Base-by-base conservation (phyloP, 2,797 vertebrate species). In the Schizopygopsis pylzovi region DNA sequence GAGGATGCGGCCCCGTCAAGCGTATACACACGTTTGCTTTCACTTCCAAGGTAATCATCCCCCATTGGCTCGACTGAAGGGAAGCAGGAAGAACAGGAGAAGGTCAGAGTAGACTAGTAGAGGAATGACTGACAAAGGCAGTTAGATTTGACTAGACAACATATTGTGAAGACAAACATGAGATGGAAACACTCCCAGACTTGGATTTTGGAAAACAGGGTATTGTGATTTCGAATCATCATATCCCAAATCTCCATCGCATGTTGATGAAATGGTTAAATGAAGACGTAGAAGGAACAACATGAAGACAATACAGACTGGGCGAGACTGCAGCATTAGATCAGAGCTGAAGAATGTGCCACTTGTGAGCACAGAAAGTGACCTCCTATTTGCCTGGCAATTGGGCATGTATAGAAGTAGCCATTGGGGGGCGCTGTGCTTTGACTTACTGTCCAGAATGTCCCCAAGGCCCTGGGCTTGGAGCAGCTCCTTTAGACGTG, bases 11-110 rank as follows among this genome's bases (percentile, higher is more conserved):
- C 81, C 90, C 92, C 10, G 90, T 85, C 93, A 93, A 93, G 93
- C 91, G 92, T 94, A 98, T 98, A 99, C 97, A 99, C 97, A 99
- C 98, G 99, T 99, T 99, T 99, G 96, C 95, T 95, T 98, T 96
- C 98, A 97, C 95, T 98, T 97, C 97, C 98, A 95, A 96, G 96
- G 95, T 94, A 98, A 97, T 97, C 97, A 97, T 99, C 97, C 88
- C 96, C 97, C 96, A 98, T 94, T 93, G 97, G 96, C 94, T 98
- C 97, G 93, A 99, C 98, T 99, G 96, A 96, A 95, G 95, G 95
- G 94, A 95, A 95, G 95, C 95, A 95, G 94, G 96, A 95, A 97
- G 94, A 96, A 98, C 91, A 98, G 92, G 95, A 97, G 92, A 97
- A 95, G 95, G 91, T 94, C 92, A 95, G 88, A 89, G 87, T 82